phyloP scores from a whole-genome alignment of 2,888 invertebrate genomes.

The Troides aeacus region DNA sequence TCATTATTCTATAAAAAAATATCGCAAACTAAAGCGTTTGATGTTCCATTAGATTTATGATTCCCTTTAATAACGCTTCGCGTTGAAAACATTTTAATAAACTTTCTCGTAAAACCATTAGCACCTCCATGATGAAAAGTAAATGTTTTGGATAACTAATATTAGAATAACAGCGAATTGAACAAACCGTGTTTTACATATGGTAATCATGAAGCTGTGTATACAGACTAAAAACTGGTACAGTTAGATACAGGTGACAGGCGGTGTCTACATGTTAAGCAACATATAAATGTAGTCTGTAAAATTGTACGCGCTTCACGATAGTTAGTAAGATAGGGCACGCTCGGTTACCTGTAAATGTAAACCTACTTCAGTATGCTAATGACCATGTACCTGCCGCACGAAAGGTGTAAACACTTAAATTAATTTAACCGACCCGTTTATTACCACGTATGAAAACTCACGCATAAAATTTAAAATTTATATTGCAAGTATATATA shows the following conservation, averaged over 20 bases:
- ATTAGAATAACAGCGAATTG: too few relatives aligned
- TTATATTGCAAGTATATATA: too few relatives aligned
- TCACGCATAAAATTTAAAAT: too few relatives aligned
- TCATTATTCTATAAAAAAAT: slow-evolving; percentile 32
- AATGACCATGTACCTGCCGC: slow-evolving; percentile 17
- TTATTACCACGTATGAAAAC: too few relatives aligned
- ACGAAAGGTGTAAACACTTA: slow-evolving; percentile 26
- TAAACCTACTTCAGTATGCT: slow-evolving; percentile 35
- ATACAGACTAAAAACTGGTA: not conserved
- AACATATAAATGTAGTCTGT: slow-evolving; percentile 11
- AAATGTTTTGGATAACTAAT: too few relatives aligned
- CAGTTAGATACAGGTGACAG: not conserved
- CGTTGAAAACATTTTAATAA: slow-evolving; percentile 5
- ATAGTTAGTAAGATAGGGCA: slow-evolving; percentile 61
- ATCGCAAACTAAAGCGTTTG: slow-evolving; percentile 39
- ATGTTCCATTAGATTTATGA: slow-evolving; percentile 35
- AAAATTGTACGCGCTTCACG: slow-evolving; percentile 58
- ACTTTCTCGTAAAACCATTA: too few relatives aligned
- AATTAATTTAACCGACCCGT: slow-evolving; percentile 5
- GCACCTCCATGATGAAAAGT: too few relatives aligned
- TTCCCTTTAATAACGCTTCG: slow-evolving; percentile 8
- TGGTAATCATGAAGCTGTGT: too few relatives aligned
- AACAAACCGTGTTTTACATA: too few relatives aligned
- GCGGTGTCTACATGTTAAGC: slow-evolving; percentile 4
- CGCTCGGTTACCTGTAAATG: slow-evolving; percentile 61